Evolutionary conservation across 2,113 vertebrate species (phyloP).

Genomic region (Rana temporaria): DNA sequence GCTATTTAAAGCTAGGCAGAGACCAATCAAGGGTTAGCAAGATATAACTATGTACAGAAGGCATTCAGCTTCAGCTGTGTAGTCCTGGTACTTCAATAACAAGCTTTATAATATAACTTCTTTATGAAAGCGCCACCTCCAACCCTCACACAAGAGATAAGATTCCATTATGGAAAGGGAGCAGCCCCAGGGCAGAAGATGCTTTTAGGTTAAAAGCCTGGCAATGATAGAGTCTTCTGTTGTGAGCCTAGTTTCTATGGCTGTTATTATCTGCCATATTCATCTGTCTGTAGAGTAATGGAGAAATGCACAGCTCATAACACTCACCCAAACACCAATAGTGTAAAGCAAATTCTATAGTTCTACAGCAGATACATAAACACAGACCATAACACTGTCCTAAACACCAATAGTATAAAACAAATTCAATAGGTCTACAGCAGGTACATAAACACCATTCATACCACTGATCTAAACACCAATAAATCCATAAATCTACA

Average conservation of each 20-base stretch:
- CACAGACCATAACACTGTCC: background rate
- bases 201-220: constrained; percentile 37
- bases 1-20: background rate
- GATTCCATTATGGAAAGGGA: background rate
- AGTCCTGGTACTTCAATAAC: background rate
- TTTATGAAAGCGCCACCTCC: constrained; percentile 28
- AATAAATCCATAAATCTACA: too few species aligned
- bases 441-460: too few species aligned
- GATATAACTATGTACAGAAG: constrained; percentile 7
- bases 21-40: background rate
- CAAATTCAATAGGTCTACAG: too few species aligned
- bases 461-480: too few species aligned
- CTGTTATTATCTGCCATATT: constrained; percentile 3
- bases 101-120: constrained; percentile 9
- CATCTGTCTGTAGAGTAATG: background rate
- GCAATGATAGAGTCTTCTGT: constrained; percentile 4
- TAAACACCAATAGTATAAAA: too few species aligned
- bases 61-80: background rate
- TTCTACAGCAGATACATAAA: background rate
- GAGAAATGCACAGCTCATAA: background rate
- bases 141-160: constrained; percentile 23
- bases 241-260: background rate
- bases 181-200: constrained; percentile 22
- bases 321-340: background rate
- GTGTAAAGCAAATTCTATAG: background rate